Percentiles rank a stretch among this genome's conserved stretches.
Evolutionary conservation across 2,888 invertebrate genomes (phyloP).

Genomic region (Drosophila eohydei): DNA sequence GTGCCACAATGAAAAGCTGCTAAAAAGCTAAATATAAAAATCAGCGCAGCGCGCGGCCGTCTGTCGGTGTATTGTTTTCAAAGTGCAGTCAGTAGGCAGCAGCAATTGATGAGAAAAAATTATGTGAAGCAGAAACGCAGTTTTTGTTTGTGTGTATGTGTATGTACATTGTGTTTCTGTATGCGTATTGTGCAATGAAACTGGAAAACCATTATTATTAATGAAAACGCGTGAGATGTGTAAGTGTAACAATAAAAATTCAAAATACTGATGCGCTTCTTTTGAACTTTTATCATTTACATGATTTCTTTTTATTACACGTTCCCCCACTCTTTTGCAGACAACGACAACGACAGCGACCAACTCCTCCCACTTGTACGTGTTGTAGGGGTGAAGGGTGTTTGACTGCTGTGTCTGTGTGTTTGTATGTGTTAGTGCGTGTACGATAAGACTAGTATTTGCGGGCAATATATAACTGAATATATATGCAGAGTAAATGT

Average conservation of each 20-base stretch:
- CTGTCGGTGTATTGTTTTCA: conserved; percentile 60
- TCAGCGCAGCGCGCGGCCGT: conserved; percentile 68
- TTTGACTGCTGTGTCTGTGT: conserved; percentile 33
- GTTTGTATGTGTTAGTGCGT: conserved; percentile 43
- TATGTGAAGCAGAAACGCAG: conserved; percentile 72
- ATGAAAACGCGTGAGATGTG: conserved; percentile 71
- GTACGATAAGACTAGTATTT: conserved; percentile 67
- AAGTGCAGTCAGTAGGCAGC: conserved; percentile 53
- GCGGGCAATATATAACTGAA: conserved; percentile 54
- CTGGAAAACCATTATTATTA: conserved; percentile 65
- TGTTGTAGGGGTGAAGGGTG: conserved; percentile 69
- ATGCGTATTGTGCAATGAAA: conserved; percentile 68
- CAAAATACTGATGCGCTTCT: conserved; percentile 27
- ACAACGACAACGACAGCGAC: conserved; percentile 48
- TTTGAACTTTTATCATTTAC: conserved; percentile 60
- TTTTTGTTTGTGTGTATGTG: conserved; percentile 50
- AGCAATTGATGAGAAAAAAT: conserved; percentile 52
- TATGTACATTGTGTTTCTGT: conserved; percentile 34
- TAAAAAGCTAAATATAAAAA: conserved; percentile 79
- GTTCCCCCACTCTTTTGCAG: conserved; percentile 36
- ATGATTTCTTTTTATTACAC: conserved; percentile 51
- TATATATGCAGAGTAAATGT: conserved; percentile 48
- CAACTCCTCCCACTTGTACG: conserved; percentile 73
- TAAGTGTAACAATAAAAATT: conserved; percentile 57
- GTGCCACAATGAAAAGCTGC: conserved; percentile 70